Base-by-base conservation (phyloP, 2,797 vertebrate genomes). In the Eulemur coronatus region DNA sequence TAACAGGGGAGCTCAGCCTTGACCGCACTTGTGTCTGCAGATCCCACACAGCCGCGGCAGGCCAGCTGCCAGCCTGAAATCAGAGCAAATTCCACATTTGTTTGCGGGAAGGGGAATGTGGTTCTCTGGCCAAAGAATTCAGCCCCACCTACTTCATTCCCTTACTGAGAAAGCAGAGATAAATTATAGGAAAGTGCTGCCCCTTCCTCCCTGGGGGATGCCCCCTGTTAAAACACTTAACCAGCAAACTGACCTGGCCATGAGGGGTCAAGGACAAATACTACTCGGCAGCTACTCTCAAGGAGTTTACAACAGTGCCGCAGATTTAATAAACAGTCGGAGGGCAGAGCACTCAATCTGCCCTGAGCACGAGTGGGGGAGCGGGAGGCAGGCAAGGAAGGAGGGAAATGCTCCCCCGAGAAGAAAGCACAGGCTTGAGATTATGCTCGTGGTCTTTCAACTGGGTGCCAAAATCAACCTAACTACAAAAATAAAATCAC, bases 101-200 rank as follows among this genome's bases (percentile, higher is more conserved):
- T 33, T 52, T 69, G 30, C 46, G 55, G 43, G 78, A 14, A n/a
- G 59, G 46, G 95, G 35, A 46, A n/a, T 3, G 17, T 1, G 48
- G 48, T 65, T 93, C 92, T 88, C 81, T 22, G 46, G 84, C 38
- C 8, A n/a, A 86, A 93, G 84, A 91, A 70, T 87, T 80, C 91
- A 48, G 59, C 63, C 65, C 93, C 67, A 79, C 84, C 79, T 24
- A 28, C 50, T n/a, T 78, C 75, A 4, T 65, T 89, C 87, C 41
- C 13, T 43, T 7, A 79, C 76, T 2, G 48, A 73, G 88, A 84
- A 88, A 84, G 57, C 89, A 93, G 92, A 84, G 73, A 61, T 48
- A 70, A 94, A 61, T 67, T 2, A 61, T 85, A 96, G 57, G 82
- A n/a, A 96, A 89, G 81, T 48, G 88, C 59, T n/a, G 30, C 7